Evolutionary conservation across 2,888 invertebrate genomes (phyloP), one percentile per base, ranked within the genome.

Genomic region (Caenorhabditis zanzibari): DNA sequence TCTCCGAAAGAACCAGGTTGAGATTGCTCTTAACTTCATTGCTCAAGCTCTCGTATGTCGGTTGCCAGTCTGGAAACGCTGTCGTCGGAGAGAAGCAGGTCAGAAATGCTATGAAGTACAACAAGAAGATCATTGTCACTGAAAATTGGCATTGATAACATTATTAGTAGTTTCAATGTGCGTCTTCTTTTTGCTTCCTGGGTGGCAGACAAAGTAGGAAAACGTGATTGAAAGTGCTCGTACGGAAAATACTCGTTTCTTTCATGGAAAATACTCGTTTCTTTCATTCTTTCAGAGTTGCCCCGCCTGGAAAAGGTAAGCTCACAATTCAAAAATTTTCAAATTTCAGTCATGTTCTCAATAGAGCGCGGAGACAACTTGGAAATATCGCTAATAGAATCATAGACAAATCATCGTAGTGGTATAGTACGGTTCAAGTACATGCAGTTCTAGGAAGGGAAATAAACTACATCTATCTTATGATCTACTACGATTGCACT

Each of bases 101-200:
- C 14, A 54, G 26, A 14, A 54, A 9, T 4, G 19, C 7, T 19
- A 49, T 7, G 49, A 49, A 26, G 14, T 14, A 24, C 22, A 54
- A 14, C 14, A 26, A 26, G 24, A 54, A 54, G 54, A 54, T 54
- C 54, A 54, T 54, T 5, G 26, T 47, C 47, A 47, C 47, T 47
- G 47, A 19, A 47, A 47, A 47, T 47, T 9, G 1, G n/a, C 19
- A 19, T 19, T 47, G 47, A 47, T 47, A 47, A 19, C n/a, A 19
- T 19, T 47, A 4, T 47, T 16, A 0, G 44, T 44, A 1, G 47
- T 47, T 47, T 19, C 47, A 19, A 16, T 44, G 16, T 44, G 14
- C 44, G 44, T 5, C 44, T 44, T 44, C n/a, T 14, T 12, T 44
- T 44, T 44, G 44, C 12, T 44, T 12, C n/a, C 14, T 5, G 0